Conservation (phyloP, 2,888 invertebrate species). For the Hyles lineata region DNA sequence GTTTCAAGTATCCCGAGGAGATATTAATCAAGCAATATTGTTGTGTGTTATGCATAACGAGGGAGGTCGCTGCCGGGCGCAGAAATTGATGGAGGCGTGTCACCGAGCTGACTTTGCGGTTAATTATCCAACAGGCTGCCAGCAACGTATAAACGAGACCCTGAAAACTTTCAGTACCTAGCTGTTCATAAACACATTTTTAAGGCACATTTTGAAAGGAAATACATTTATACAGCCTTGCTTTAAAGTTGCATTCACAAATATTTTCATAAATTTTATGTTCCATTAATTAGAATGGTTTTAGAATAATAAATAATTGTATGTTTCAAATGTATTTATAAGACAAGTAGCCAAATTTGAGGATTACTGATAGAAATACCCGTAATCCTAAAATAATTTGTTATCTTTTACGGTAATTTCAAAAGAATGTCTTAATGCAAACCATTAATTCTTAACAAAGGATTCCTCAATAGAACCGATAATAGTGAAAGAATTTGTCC, state of each 20-base stretch:
- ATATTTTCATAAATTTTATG: not conserved
- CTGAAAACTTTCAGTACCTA: constrained; percentile 17
- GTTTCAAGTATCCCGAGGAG: constrained; percentile 68
- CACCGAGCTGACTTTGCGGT: constrained; percentile 72
- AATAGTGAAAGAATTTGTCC: not conserved
- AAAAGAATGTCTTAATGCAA: not conserved
- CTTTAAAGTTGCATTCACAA: not conserved
- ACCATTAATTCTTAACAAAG: not conserved
- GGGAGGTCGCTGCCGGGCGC: constrained; percentile 53
- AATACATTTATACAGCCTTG: not conserved
- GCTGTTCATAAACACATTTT: constrained; percentile 34
- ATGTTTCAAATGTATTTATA: not conserved
- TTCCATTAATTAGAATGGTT: not conserved
- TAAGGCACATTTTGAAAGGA: not conserved
- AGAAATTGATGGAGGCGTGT: constrained; percentile 78
- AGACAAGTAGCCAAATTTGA: no score
- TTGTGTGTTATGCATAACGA: constrained; percentile 73
- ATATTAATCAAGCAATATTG: constrained; percentile 82
- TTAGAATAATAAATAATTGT: not conserved
- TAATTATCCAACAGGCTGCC: constrained; percentile 61
- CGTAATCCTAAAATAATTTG: no score
- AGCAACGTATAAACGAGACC: constrained; percentile 12
- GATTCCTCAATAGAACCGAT: not conserved
- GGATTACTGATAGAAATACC: no score
- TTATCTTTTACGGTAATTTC: not conserved